phyloP scores from a whole-genome alignment of 2,888 invertebrate genomes.

The Imbricaverruca yamaguchii region DNA sequence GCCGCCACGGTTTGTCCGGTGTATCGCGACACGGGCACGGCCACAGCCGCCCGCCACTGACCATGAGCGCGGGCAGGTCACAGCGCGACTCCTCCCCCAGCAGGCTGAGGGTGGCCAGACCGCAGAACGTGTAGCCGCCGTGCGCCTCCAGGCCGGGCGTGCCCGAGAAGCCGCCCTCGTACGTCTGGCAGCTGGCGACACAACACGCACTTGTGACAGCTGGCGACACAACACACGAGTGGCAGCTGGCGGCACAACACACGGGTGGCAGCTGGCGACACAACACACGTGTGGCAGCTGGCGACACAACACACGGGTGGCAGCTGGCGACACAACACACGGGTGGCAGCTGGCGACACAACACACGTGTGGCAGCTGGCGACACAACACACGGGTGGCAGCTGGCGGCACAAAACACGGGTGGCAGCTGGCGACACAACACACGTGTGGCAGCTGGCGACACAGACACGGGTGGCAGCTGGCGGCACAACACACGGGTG shows the following conservation, averaged over 20 bases:
- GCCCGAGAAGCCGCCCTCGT: slow-evolving; percentile 97
- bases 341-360: slow-evolving; percentile 65
- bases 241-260: slow-evolving; percentile 56
- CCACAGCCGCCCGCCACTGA: slow-evolving; percentile 34
- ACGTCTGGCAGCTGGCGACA: slow-evolving; percentile 76
- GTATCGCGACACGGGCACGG: no score
- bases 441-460: slow-evolving; percentile 76
- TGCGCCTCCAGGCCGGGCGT: slow-evolving; percentile 94
- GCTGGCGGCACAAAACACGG: slow-evolving; percentile 43
- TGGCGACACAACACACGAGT: slow-evolving; percentile 47
- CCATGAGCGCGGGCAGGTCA: slow-evolving; percentile 61
- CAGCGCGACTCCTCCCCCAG: slow-evolving; percentile 66
- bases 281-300: slow-evolving; percentile 75
- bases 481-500: slow-evolving; percentile 50
- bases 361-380: slow-evolving; percentile 76
- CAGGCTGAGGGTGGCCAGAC: slow-evolving; percentile 77
- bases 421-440: slow-evolving; percentile 62
- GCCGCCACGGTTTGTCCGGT: no score
- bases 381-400: slow-evolving; percentile 62
- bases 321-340: slow-evolving; percentile 53
- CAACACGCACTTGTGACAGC: slow-evolving; percentile 71
- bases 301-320: slow-evolving; percentile 51
- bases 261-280: slow-evolving; percentile 70
- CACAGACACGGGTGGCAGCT: slow-evolving; percentile 66
- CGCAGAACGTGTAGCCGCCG: slow-evolving; percentile 99